phyloP scores from a whole-genome alignment of 2,113 vertebrate genomes.

The Microtus richardsoni region DNA sequence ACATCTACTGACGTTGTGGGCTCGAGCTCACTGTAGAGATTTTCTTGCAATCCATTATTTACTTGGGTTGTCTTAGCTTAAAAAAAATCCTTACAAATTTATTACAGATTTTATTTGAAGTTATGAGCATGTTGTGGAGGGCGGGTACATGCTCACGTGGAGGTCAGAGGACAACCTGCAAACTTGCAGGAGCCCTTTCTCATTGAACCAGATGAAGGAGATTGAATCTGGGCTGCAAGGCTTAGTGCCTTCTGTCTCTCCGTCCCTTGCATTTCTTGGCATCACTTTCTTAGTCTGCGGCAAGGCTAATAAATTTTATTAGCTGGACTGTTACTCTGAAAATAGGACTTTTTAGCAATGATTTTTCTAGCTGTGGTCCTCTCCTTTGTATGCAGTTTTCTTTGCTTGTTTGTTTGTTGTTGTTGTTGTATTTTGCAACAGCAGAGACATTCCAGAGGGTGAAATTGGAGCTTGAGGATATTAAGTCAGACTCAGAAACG shows the following conservation, averaged over 20 bases:
- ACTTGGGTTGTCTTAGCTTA: background rate
- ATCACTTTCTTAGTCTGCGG: background rate
- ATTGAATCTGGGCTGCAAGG: background rate
- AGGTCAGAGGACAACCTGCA: background rate
- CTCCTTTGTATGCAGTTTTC: background rate
- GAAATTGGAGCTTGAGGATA: constrained; percentile 44
- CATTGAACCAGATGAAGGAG: too few relatives aligned
- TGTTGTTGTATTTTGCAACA: background rate
- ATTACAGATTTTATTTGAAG: background rate
- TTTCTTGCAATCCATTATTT: background rate
- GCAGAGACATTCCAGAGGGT: constrained; percentile 33
- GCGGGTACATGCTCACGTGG: background rate
- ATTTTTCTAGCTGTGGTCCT: constrained; percentile 10
- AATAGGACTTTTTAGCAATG: background rate
- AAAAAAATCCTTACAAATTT: background rate
- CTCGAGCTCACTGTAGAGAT: background rate
- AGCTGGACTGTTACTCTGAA: background rate
- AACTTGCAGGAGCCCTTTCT: background rate
- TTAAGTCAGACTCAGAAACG: constrained; percentile 56
- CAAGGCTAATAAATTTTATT: background rate
- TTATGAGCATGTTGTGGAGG: background rate
- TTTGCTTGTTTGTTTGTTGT: too few relatives aligned
- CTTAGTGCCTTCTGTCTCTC: too few relatives aligned
- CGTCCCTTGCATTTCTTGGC: background rate
- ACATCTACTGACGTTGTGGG: background rate